These are phyloP conservation scores for Drosophila ogumai DNA, from an alignment of 1,140 invertebrate genomes.

Conservation along the genomic window DNA sequence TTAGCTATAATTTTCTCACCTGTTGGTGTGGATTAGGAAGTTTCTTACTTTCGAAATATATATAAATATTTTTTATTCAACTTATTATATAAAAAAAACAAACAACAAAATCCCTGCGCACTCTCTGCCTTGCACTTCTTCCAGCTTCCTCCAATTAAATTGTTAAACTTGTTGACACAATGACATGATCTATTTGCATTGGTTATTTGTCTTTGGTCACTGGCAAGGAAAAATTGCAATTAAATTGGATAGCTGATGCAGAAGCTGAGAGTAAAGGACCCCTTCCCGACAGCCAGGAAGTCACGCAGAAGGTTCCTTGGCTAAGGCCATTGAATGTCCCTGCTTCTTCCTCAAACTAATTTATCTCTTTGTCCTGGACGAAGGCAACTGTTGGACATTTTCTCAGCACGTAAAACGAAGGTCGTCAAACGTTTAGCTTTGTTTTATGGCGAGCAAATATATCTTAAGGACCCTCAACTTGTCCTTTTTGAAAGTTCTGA, in stretches of 20 bases:
- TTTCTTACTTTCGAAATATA: too few relatives aligned
- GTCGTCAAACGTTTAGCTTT: constrained; percentile 58
- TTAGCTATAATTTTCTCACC: constrained; percentile 90
- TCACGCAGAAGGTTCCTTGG: constrained; percentile 50
- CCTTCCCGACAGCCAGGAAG: constrained; percentile 54
- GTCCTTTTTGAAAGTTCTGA: constrained; percentile 5
- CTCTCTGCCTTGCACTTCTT: constrained; percentile 9
- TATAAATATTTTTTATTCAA: not conserved
- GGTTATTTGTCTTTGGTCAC: constrained; percentile 72
- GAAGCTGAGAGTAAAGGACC: constrained; percentile 17
- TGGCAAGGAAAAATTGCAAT: constrained; percentile 67
- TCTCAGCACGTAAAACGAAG: constrained; percentile 72
- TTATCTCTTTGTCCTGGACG: constrained; percentile 48
- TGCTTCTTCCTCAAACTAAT: constrained; percentile 59
- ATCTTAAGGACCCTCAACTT: constrained; percentile 45
- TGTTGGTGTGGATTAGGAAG: too few relatives aligned
- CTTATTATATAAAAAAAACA: too few relatives aligned
- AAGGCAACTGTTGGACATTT: constrained; percentile 48
- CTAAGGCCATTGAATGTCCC: constrained; percentile 55
- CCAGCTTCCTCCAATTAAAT: constrained; percentile 53
- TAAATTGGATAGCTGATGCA: constrained; percentile 55
- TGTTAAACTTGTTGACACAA: constrained; percentile 74
- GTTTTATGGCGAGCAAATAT: constrained; percentile 60
- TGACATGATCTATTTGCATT: constrained; percentile 81
- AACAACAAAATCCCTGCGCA: not conserved